Evolutionary conservation across 2,797 vertebrate species (phyloP).

Genomic region (Carcharodon carcharias): DNA sequence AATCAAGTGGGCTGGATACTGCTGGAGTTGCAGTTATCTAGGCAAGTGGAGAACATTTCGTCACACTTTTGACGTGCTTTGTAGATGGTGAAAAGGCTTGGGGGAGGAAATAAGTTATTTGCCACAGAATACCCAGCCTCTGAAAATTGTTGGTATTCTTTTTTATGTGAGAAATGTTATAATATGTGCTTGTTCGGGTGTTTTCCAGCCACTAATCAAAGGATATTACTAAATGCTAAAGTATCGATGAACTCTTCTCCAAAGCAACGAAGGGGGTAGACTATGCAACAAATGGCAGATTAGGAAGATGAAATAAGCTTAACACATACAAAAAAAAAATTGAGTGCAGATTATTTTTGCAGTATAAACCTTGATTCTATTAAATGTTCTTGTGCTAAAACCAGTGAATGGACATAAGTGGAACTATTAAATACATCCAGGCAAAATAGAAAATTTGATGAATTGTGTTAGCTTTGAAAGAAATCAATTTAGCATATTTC

Average conservation of each 20-base stretch:
- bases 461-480: background rate
- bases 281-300: constrained; percentile 43
- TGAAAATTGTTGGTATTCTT: constrained; percentile 42
- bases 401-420: background rate
- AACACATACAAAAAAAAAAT: constrained; percentile 37
- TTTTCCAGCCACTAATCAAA: constrained; percentile 50
- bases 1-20: background rate
- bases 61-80: background rate
- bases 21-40: background rate
- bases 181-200: constrained; percentile 45
- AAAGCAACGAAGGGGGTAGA: constrained; percentile 39
- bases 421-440: background rate
- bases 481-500: background rate
- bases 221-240: constrained; percentile 52
- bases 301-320: constrained; percentile 44
- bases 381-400: background rate
- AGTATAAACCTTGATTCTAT: background rate
- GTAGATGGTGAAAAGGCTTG: background rate
- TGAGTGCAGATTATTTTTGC: constrained; percentile 24
- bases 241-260: constrained; percentile 46
- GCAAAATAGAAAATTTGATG: background rate
- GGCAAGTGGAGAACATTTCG: too few relatives aligned
- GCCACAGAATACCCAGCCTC: background rate
- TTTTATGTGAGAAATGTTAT: constrained; percentile 41
- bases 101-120: background rate